Evolutionary conservation across 2,888 invertebrate genomes (phyloP).

Genomic region (Meliscaeva auricollis): DNA sequence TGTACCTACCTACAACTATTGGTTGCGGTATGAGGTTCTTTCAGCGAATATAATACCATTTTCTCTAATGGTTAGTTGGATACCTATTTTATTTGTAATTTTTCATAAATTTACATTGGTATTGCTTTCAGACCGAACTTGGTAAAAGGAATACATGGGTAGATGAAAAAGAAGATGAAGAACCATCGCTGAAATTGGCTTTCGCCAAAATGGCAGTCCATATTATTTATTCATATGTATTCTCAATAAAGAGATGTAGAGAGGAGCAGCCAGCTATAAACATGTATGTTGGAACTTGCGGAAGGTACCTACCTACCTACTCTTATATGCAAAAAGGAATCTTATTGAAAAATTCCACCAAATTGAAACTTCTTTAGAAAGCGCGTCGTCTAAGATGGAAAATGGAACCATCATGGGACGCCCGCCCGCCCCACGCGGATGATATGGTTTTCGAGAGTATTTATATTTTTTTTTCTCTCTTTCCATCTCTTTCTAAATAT

Average conservation of each 20-base stretch:
- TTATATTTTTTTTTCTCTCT: background rate
- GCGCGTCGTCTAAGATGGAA: conserved; percentile 38
- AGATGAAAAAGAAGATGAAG: conserved; percentile 3
- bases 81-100: conserved; percentile 67
- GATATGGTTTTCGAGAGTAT: conserved; percentile 6
- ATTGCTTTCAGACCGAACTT: conserved; percentile 15
- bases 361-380: conserved; percentile 62
- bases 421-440: background rate
- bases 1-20: background rate
- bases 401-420: background rate
- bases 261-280: background rate
- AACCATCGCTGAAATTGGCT: conserved; percentile 67
- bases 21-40: conserved; percentile 1
- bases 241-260: conserved; percentile 22
- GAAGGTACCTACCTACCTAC: too few relatives aligned
- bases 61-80: conserved; percentile 45
- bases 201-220: conserved; percentile 58
- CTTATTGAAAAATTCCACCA: conserved; percentile 42
- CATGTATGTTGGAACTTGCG: too few relatives aligned
- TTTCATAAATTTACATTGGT: conserved; percentile 57
- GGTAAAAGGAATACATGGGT: background rate
- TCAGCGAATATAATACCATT: conserved; percentile 8
- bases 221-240: conserved; percentile 69
- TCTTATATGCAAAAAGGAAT: conserved; percentile 57
- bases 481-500: background rate